A percentile compares a stretch with the other conserved stretches of the same genome.
Conservation (phyloP, 2,113 vertebrate species). For the Colinus virginianus region DNA sequence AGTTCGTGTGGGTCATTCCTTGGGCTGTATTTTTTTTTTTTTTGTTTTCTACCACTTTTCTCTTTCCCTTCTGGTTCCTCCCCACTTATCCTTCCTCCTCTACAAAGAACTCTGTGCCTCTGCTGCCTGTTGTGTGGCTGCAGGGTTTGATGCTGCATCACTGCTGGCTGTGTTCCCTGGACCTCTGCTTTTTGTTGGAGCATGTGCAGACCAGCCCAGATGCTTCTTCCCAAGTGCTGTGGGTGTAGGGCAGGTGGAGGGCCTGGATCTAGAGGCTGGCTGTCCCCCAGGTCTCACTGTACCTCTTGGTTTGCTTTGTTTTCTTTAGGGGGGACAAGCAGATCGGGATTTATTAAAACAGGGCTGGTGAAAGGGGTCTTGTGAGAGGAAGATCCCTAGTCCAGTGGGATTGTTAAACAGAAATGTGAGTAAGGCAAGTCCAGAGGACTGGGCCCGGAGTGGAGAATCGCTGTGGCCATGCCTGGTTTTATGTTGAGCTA, state of each 20-base stretch:
- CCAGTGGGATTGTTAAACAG: not conserved
- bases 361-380: not conserved
- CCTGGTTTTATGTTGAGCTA: not conserved
- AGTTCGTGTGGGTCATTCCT: not conserved
- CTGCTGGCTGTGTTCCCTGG: not conserved
- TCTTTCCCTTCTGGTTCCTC: not conserved
- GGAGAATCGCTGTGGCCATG: not conserved
- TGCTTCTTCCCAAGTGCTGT: not conserved
- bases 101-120: not conserved
- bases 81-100: not conserved
- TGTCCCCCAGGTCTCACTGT: not conserved
- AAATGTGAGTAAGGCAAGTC: not conserved
- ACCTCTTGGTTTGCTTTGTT: not conserved
- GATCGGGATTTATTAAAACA: not conserved
- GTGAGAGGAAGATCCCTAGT: not conserved
- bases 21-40: not conserved
- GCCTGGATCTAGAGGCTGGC: not conserved
- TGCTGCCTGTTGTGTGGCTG: not conserved
- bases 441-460: accelerated
- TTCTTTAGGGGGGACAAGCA: not conserved
- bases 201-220: not conserved
- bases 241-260: not conserved
- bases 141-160: not conserved
- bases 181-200: not conserved
- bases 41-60: not conserved